These are phyloP conservation scores for Heliothis subflexa DNA, from an alignment of 1,140 invertebrate genomes.

Conservation along the genomic window DNA sequence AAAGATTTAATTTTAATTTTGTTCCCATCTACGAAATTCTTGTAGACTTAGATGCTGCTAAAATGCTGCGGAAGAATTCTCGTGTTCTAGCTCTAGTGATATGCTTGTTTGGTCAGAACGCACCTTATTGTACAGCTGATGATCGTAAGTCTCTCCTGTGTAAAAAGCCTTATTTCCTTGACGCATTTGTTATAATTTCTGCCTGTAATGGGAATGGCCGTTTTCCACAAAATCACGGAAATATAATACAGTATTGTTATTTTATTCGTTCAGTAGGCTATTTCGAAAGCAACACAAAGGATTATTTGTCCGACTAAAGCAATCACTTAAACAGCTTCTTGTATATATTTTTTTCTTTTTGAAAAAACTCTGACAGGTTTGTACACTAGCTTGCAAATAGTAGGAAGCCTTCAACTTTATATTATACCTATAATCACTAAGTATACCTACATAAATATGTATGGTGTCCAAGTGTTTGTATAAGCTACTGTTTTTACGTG, in stretches of 20 bases:
- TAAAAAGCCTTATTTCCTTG: too few relatives aligned
- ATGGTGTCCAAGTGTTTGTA: neutral
- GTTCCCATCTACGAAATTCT: too few relatives aligned
- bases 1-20: too few relatives aligned
- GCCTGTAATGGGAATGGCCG: too few relatives aligned
- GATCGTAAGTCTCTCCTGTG: too few relatives aligned
- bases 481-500: neutral
- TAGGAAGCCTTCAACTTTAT: slow-evolving; percentile 5
- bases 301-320: slow-evolving; percentile 7
- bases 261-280: neutral
- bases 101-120: too few relatives aligned
- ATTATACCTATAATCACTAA: neutral
- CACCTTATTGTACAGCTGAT: too few relatives aligned
- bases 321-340: neutral
- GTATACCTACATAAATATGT: neutral
- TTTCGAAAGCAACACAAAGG: neutral
- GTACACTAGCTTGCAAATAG: neutral
- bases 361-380: neutral
- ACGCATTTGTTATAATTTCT: neutral
- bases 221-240: neutral
- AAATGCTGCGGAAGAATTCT: too few relatives aligned
- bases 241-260: neutral
- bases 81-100: too few relatives aligned
- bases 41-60: too few relatives aligned
- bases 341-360: neutral